Base-by-base conservation (phyloP, 1,140 invertebrate genomes). In the Brachionus rotundiformis region DNA sequence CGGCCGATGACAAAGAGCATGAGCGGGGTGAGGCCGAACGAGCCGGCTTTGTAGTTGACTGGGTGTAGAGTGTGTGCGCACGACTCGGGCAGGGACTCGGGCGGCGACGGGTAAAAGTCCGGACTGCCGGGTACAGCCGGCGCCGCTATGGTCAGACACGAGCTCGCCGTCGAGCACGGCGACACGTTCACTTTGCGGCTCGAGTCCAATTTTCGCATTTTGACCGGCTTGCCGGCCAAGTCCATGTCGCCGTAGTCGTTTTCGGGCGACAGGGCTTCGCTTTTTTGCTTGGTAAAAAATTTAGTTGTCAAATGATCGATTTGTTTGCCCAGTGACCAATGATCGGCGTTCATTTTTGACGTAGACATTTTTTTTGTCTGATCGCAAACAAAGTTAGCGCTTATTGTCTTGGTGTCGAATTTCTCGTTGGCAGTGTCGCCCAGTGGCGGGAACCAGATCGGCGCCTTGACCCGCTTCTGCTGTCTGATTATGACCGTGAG, bases 31-130 rank as follows among this genome's bases (percentile, higher is more conserved):
- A 79, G 76, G 5, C 76, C 76, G 3, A 19, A 71, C 65, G 65
- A 71, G n/a, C 23, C 19, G 25, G 31, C 36, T 19, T 63, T 54
- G 31, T 79, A 79, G 29, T 79, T 79, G 44, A 31, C 59, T 39
- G 76, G 76, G 16, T 79, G 47, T 2, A 79, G 47, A n/a, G n/a
- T n/a, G n/a, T n/a, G n/a, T n/a, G n/a, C n/a, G 5, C 2, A 54
- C 0, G 29, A 39, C 33, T 79, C 76, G 25, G 76, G 76, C 10
- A 79, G 11, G 3, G 76, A 79, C 29, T 79, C 76, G 29, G 76
- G 76, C 23, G 76, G 47, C 19, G 76, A 79, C 54, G 76, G 76
- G n/a, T 79, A 79, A 39, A 59, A 59, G 5, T 77, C 71, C n/a
- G n/a, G n/a, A n/a, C n/a, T n/a, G 19, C 23, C 41, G n/a, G 27